Conservation (phyloP, 1,140 invertebrate species). For the Zaprionus ornatus region DNA sequence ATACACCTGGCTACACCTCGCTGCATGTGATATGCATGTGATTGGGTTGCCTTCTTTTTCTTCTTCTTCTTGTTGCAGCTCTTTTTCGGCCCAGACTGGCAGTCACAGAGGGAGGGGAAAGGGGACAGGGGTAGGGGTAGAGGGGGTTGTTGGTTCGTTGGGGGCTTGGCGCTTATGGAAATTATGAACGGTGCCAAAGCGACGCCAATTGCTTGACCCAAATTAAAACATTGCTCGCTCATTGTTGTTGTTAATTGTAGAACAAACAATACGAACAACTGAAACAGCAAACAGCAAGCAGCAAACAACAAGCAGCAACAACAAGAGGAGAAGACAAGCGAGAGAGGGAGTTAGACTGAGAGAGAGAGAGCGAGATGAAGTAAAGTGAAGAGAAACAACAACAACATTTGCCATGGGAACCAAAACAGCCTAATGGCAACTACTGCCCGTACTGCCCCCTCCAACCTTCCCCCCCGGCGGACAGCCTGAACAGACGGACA, state of each 20-base stretch:
- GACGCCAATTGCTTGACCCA: conserved; percentile 77
- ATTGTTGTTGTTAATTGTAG: conserved; percentile 67
- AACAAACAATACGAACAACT: conserved; percentile 52
- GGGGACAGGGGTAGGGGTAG: not conserved
- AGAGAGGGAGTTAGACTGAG: not conserved
- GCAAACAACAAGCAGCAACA: conserved; percentile 7
- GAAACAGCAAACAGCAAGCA: conserved; percentile 15
- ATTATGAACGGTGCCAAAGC: conserved; percentile 66
- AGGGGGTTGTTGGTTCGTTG: not conserved
- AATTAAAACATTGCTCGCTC: conserved; percentile 50
- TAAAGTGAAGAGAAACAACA: conserved; percentile 6
- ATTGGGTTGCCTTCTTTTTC: not conserved
- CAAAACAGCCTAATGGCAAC: conserved; percentile 24
- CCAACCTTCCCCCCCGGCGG: not conserved
- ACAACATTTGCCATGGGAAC: conserved; percentile 74
- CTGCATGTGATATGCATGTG: conserved; percentile 42
- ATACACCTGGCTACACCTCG: not conserved
- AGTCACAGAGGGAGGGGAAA: not conserved
- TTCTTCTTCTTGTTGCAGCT: not conserved
- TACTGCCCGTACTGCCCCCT: not conserved
- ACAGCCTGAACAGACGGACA: not conserved
- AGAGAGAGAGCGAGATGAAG: conserved; percentile 2
- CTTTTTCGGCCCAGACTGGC: not conserved
- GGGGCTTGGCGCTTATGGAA: conserved; percentile 50
- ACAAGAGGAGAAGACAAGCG: conserved; percentile 17